Evolutionary conservation across 1,140 invertebrate species (phyloP), one percentile per base, ranked within the genome.

Genomic region (Drosophila albomicans): DNA sequence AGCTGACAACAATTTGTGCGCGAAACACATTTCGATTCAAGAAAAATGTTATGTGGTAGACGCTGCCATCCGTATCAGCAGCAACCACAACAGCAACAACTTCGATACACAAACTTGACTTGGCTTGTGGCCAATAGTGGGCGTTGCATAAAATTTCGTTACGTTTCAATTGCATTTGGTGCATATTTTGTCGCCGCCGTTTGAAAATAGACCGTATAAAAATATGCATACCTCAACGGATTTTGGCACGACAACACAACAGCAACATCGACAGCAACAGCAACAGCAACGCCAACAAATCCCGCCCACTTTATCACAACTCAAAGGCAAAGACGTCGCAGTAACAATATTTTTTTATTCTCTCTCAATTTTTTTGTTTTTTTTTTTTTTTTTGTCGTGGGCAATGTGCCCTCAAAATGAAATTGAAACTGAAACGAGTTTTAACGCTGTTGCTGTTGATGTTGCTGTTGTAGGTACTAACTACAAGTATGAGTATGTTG

Each of bases 391-490:
- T 61, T 68, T 68, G 70, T 67, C 56, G 63, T 59, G 43, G 70
- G 46, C 59, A 79, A 86, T 79, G 77, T 86, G 82, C 61, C 79
- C 82, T 76, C 62, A 81, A 88, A 87, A 87, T 75, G 74, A 88
- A 88, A 88, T 88, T 89, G 80, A 88, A 88, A 89, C 81, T 84
- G 81, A 88, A 86, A 86, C 82, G 71, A 79, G 84, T 86, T 86
- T 87, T 54, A 64, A 16, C 32, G 73, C 59, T 52, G 48, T 10
- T 35, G 58, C 6, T 62, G 28, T 20, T 35, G 45, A n/a, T 69
- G 57, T 51, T 54, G 28, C 28, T 35, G 15, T 62, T 32, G 30
- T 32, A 32, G 41, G 49, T 67, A 67, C 57, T 32, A 32, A 67
- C 57, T 32, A 32, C 30, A 32, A 32, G 30, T 7, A 32, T 32